These are phyloP conservation scores for Malacoraja senta DNA, from an alignment of 2,797 vertebrate species.

Conservation along the genomic window DNA sequence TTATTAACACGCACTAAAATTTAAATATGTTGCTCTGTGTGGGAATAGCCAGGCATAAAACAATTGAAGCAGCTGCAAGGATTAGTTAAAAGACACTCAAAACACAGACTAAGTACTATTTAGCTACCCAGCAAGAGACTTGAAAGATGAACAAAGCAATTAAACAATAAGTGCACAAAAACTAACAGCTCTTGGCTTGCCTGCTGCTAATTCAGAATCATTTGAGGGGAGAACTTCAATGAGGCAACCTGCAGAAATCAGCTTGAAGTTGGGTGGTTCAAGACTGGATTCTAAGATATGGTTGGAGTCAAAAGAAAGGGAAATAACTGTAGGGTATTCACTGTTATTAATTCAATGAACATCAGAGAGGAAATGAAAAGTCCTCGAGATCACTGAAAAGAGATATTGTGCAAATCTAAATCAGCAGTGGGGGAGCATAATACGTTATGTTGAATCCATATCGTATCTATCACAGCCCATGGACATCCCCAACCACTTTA, in stretches of 20 bases:
- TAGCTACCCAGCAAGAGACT: slow-evolving; percentile 25
- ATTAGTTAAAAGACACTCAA: slow-evolving; percentile 21
- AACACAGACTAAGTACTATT: slow-evolving; percentile 31
- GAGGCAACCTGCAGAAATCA: slow-evolving; percentile 3
- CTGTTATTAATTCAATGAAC: not conserved
- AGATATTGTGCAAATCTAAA: not conserved
- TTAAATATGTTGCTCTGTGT: not conserved
- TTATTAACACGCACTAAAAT: not conserved
- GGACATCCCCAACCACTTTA: not conserved
- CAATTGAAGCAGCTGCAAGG: slow-evolving; percentile 32
- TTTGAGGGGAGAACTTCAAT: not conserved
- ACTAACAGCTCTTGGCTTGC: slow-evolving; percentile 25
- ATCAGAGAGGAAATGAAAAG: not conserved
- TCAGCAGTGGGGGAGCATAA: no score
- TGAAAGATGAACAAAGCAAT: slow-evolving; percentile 37
- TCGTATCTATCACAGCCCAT: not conserved
- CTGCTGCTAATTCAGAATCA: not conserved
- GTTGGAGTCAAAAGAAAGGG: not conserved
- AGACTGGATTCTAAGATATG: not conserved
- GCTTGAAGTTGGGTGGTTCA: slow-evolving; percentile 23
- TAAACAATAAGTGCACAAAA: slow-evolving; percentile 19
- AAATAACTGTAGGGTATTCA: not conserved
- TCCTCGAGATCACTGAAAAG: not conserved
- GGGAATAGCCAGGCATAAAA: slow-evolving; percentile 18
- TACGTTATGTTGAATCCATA: not conserved